Evolutionary conservation across 2,797 vertebrate genomes (phyloP).

Genomic region (Pelobates cultripes): DNA sequence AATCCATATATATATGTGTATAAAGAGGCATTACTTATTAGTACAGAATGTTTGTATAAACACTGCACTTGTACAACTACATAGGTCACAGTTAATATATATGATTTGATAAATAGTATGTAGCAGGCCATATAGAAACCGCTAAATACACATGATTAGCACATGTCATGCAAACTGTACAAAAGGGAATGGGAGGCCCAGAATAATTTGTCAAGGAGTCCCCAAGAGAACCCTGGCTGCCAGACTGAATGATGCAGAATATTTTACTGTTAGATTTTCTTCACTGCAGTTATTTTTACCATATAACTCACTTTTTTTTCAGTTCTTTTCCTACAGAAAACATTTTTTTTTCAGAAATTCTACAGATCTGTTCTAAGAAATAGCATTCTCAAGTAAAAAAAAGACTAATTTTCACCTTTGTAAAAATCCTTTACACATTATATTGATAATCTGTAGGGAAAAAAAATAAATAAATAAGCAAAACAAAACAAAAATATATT

Average conservation of each 20-base stretch:
- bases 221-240: constrained; percentile 17
- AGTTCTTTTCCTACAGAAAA: neutral
- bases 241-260: constrained; percentile 8
- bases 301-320: constrained; percentile 4
- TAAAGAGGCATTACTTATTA: no score
- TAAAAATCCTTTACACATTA: neutral
- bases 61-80: no score
- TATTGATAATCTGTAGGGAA: no score
- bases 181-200: no score
- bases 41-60: no score
- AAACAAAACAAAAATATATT: no score
- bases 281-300: neutral
- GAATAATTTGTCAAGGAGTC: neutral
- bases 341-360: no score
- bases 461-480: no score
- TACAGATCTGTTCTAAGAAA: neutral
- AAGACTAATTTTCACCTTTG: neutral
- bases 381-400: neutral
- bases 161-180: neutral
- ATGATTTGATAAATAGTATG: no score
- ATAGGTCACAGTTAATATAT: no score
- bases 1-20: no score
- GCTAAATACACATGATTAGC: neutral
- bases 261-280: constrained; percentile 6
- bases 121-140: no score